Evolutionary conservation across 2,888 invertebrate genomes (phyloP).

Genomic region (Choristoneura rosaceana): DNA sequence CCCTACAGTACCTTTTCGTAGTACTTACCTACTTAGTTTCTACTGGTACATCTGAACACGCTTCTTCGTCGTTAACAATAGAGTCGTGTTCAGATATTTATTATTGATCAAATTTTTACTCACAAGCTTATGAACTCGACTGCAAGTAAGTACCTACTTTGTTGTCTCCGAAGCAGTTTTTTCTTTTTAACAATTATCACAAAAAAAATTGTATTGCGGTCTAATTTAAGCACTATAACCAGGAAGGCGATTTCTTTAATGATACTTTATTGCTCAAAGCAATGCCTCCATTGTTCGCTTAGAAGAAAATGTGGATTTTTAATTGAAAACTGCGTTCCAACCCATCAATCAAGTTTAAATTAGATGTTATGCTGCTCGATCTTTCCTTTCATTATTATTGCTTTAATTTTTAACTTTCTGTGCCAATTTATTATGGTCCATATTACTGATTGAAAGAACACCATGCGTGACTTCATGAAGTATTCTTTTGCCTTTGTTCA

Average conservation of each 20-base stretch:
- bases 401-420: conserved; percentile 17
- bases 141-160: no score
- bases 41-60: no score
- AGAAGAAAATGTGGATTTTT: conserved; percentile 40
- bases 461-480: conserved; percentile 2
- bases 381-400: background rate
- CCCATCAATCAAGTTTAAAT: conserved; percentile 15
- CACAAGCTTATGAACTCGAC: no score
- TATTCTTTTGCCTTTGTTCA: background rate
- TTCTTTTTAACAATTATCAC: conserved; percentile 10
- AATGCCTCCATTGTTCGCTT: conserved; percentile 59
- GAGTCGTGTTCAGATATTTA: no score
- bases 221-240: conserved; percentile 36
- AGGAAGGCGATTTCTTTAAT: conserved; percentile 62
- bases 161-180: background rate
- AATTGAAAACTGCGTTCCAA: conserved; percentile 25
- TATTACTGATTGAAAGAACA: background rate
- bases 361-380: background rate
- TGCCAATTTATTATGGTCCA: background rate
- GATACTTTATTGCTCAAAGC: conserved; percentile 55
- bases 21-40: no score
- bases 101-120: no score
- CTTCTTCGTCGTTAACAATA: no score
- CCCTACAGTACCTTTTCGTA: background rate
- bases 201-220: conserved; percentile 13